These are phyloP conservation scores for Damaliscus lunatus DNA, from an alignment of 2,113 vertebrate genomes.

Conservation along the genomic window DNA sequence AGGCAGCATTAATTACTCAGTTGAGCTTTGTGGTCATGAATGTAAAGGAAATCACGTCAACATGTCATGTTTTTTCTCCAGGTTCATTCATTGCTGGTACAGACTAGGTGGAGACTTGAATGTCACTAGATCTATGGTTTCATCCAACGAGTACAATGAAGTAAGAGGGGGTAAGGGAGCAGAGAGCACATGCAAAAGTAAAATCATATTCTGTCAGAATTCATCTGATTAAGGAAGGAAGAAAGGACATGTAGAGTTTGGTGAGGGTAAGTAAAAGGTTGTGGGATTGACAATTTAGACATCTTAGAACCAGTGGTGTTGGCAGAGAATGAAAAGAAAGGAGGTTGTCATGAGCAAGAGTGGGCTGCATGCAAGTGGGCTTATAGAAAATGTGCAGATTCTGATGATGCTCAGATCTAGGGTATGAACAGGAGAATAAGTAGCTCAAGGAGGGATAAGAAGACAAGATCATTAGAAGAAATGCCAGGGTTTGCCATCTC, in stretches of 20 bases:
- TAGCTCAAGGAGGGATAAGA: not conserved
- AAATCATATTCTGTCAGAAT: not conserved
- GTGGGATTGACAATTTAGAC: not conserved
- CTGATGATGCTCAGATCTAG: not conserved
- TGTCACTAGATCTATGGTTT: not conserved
- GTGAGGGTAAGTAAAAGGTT: not conserved
- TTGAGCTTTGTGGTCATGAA: not conserved
- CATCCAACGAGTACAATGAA: not conserved
- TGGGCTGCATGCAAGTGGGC: not conserved
- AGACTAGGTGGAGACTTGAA: not conserved
- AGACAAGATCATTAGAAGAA: not conserved
- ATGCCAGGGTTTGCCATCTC: not conserved
- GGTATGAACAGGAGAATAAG: not conserved
- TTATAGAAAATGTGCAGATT: not conserved
- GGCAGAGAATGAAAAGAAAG: not conserved
- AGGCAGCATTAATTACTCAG: not conserved
- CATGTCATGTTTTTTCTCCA: not conserved
- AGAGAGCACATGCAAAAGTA: not conserved
- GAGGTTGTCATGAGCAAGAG: not conserved
- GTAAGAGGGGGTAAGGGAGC: not conserved
- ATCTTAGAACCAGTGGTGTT: not conserved
- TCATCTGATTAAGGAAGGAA: not conserved
- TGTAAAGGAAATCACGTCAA: not conserved
- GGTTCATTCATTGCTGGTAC: not conserved
- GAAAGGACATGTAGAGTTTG: not conserved